Evolutionary conservation across 2,113 vertebrate species (phyloP).

Genomic region (Tetrax tetrax): DNA sequence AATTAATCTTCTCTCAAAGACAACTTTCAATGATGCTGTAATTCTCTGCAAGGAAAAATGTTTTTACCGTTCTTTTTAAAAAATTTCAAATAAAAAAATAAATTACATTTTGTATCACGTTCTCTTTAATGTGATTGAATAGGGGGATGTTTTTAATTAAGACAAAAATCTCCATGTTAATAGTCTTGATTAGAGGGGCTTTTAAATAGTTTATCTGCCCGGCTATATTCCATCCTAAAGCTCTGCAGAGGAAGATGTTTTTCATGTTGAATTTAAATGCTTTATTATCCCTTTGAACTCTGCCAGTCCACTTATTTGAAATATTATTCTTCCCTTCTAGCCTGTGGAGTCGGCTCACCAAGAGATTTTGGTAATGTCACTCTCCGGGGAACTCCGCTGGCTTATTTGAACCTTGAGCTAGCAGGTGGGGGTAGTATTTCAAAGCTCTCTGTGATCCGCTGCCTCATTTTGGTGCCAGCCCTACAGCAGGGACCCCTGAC

Average conservation of each 20-base stretch:
- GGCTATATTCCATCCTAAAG: neutral
- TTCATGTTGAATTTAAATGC: constrained; percentile 57
- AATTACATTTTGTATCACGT: constrained; percentile 1
- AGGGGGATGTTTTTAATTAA: constrained; percentile 33
- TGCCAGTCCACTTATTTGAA: constrained; percentile 24
- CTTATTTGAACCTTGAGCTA: neutral
- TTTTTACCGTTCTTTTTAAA: neutral
- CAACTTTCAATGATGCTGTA: neutral
- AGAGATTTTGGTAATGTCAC: constrained; percentile 18
- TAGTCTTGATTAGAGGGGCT: constrained; percentile 47
- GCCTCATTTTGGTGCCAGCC: neutral
- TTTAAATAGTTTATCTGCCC: constrained; percentile 41
- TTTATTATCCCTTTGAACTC: constrained; percentile 57
- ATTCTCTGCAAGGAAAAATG: neutral
- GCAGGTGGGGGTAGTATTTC: neutral
- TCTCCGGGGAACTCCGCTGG: neutral
- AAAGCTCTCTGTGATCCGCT: neutral
- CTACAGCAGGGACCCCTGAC: neutral
- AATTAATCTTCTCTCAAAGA: neutral
- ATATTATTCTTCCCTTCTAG: neutral
- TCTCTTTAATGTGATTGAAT: constrained; percentile 1
- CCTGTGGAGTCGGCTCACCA: neutral
- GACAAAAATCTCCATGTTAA: constrained; percentile 43
- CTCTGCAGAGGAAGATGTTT: constrained; percentile 21
- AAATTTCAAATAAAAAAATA: neutral